Percentiles rank a stretch among this genome's conserved stretches.
phyloP scores from a whole-genome alignment of 2,888 invertebrate genomes.

The Cataglyphis albicans region DNA sequence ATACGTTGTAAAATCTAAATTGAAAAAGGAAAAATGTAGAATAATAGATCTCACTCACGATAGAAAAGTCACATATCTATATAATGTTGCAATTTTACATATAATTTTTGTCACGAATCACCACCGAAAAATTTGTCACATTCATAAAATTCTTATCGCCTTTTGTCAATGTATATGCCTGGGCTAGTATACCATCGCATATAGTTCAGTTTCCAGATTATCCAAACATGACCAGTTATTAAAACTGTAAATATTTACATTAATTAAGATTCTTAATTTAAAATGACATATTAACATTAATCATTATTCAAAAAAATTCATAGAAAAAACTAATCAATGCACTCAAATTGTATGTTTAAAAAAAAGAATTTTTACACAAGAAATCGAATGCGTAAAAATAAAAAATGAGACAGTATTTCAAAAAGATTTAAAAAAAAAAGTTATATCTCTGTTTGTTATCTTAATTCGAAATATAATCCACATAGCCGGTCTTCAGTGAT shows the following conservation, averaged over 20 bases:
- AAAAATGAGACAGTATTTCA: not conserved
- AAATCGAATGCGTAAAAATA: not conserved
- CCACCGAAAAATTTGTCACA: constrained; percentile 10
- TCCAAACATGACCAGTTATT: not conserved
- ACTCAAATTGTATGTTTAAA: not conserved
- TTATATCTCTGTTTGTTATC: not conserved
- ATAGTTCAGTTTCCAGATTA: constrained; percentile 35
- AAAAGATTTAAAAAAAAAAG: not conserved
- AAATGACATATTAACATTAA: not conserved
- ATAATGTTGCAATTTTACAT: constrained; percentile 35
- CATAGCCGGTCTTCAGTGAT: not conserved
- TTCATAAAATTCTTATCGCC: not conserved
- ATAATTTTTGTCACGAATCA: constrained; percentile 22
- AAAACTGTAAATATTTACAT: not conserved
- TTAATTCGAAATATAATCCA: not conserved
- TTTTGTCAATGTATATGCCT: constrained; percentile 31
- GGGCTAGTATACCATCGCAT: constrained; percentile 24
- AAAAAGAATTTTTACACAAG: not conserved
- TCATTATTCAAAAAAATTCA: not conserved
- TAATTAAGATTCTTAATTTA: not conserved
- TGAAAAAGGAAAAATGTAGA: not conserved
- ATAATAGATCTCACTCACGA: not conserved
- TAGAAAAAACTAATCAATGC: not conserved
- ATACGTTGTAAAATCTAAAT: not conserved
- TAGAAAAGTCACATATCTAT: constrained; percentile 33